Evolutionary conservation across 1,140 invertebrate genomes (phyloP).

Genomic region (Drosophila chauvacae): DNA sequence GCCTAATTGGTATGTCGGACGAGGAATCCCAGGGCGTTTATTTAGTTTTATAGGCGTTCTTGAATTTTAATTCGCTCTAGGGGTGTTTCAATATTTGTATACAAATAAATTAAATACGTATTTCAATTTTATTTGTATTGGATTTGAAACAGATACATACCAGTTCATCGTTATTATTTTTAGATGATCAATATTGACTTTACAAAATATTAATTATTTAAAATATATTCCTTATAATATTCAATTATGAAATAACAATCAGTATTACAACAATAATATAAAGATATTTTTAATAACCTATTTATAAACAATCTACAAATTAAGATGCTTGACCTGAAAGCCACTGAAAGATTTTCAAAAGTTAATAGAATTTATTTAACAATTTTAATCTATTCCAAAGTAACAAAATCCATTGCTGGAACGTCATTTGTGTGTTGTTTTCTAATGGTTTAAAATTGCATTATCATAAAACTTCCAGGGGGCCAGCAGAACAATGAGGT

Average conservation of each 20-base stretch:
- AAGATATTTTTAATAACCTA: too few species aligned
- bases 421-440: neutral
- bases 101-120: neutral
- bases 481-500: slow-evolving; percentile 4
- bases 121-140: too few species aligned
- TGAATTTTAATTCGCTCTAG: neutral
- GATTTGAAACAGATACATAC: neutral
- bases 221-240: neutral
- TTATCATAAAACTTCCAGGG: slow-evolving; percentile 15
- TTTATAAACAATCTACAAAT: neutral
- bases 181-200: neutral
- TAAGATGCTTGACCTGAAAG: neutral
- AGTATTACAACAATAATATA: too few species aligned
- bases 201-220: neutral
- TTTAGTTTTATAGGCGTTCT: slow-evolving; percentile 34
- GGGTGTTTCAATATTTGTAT: neutral
- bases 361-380: neutral
- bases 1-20: slow-evolving; percentile 62
- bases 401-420: neutral
- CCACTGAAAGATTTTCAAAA: neutral
- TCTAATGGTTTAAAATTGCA: slow-evolving; percentile 26
- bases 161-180: too few species aligned
- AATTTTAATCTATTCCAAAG: neutral
- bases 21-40: slow-evolving; percentile 24
- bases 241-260: too few species aligned